Evolutionary conservation across 2,797 vertebrate species (phyloP).

Genomic region (Alectoris magna): DNA sequence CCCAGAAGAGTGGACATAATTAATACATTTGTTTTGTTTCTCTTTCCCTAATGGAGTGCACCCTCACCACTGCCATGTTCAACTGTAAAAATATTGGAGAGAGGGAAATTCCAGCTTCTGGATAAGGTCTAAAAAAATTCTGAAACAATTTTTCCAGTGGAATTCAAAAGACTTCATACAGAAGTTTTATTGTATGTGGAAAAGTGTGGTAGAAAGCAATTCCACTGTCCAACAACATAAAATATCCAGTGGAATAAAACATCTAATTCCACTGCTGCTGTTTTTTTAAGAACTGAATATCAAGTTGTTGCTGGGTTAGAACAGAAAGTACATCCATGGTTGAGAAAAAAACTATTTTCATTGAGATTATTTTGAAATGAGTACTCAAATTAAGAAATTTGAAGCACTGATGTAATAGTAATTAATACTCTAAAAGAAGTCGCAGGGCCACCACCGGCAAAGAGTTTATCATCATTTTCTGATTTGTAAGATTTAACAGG

Average conservation of each 20-base stretch:
- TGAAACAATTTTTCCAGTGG: constrained; percentile 31
- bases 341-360: background rate
- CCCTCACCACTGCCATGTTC: background rate
- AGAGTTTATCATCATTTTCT: background rate
- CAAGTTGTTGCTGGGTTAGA: background rate
- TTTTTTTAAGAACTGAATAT: background rate
- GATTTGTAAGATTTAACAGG: background rate
- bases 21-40: background rate
- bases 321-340: background rate
- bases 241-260: constrained; percentile 1
- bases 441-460: background rate
- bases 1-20: background rate
- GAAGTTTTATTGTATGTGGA: background rate
- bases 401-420: background rate
- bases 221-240: constrained; percentile 6
- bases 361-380: background rate
- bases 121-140: background rate
- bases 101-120: constrained; percentile 14
- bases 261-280: background rate
- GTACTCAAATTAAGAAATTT: background rate
- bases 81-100: constrained; percentile 31
- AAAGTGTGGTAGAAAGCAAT: constrained; percentile 6
- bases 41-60: background rate
- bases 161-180: background rate
- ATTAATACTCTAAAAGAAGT: background rate